Evolutionary conservation across 2,888 invertebrate species (phyloP).

Genomic region (Ormyrus rosae): DNA sequence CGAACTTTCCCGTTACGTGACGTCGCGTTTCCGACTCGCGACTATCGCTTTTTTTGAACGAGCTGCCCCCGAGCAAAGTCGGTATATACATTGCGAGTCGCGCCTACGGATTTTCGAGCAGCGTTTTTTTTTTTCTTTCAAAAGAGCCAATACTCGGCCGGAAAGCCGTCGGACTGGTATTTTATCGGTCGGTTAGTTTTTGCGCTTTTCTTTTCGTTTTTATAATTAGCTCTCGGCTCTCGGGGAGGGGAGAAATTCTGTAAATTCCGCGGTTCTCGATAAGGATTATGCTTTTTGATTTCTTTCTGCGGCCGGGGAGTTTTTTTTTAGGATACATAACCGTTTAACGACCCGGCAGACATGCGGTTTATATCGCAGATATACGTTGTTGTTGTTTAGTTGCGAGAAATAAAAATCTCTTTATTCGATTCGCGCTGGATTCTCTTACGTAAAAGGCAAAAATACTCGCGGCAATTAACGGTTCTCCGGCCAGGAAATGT

Average conservation of each 20-base stretch:
- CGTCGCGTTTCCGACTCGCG: constrained; percentile 34
- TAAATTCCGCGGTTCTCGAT: constrained; percentile 23
- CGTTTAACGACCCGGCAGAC: background rate
- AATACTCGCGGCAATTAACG: too few species aligned
- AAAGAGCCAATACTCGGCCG: background rate
- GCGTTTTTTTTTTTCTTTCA: background rate
- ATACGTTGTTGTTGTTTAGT: background rate
- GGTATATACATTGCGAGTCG: background rate
- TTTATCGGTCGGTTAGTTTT: constrained; percentile 21
- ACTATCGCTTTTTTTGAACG: constrained; percentile 39
- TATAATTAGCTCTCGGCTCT: background rate
- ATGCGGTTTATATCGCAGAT: too few species aligned
- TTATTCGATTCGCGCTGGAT: background rate
- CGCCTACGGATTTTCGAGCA: constrained; percentile 35
- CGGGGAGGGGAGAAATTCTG: constrained; percentile 15
- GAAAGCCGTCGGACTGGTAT: constrained; percentile 36
- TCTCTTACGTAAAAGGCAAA: constrained; percentile 8
- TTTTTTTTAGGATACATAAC: constrained; percentile 7
- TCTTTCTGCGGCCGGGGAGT: background rate
- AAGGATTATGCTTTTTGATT: constrained; percentile 32
- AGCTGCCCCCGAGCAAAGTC: constrained; percentile 14
- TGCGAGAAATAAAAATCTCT: background rate
- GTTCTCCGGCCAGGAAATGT: too few species aligned
- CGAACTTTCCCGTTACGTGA: constrained; percentile 45
- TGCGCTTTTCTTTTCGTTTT: background rate